Evolutionary conservation across 2,113 vertebrate genomes (phyloP).

Genomic region (Aegotheles bennettii): DNA sequence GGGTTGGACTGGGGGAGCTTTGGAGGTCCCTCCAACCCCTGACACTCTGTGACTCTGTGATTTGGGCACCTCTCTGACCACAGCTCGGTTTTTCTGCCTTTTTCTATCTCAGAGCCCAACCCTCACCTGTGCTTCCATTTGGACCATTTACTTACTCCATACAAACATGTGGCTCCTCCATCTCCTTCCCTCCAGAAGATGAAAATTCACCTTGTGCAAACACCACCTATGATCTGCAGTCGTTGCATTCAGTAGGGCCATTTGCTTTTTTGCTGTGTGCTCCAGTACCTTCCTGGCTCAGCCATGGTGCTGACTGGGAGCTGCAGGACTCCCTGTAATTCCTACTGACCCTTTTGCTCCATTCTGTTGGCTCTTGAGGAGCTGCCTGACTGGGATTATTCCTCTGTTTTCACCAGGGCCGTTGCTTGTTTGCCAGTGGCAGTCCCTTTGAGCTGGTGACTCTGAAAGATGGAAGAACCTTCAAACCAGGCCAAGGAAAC

Average conservation of each 20-base stretch:
- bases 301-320: not conserved
- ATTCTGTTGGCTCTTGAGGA: not conserved
- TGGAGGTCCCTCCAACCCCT: too few species aligned
- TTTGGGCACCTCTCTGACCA: too few species aligned
- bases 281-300: not conserved
- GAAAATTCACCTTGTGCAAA: too few species aligned
- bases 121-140: not conserved
- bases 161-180: fast-evolving
- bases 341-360: not conserved
- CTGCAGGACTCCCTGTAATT: not conserved
- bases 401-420: slow-evolving; percentile 74
- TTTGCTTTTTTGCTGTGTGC: not conserved
- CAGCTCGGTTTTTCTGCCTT: not conserved
- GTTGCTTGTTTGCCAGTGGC: slow-evolving; percentile 94
- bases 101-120: not conserved
- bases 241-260: not conserved
- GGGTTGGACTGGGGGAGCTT: too few species aligned
- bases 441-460: slow-evolving; percentile 90
- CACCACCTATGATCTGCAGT: too few species aligned
- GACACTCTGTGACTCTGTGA: too few species aligned
- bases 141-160: not conserved
- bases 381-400: fast-evolving
- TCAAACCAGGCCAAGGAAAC: slow-evolving; percentile 94
- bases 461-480: slow-evolving; percentile 80
- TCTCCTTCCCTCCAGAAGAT: too few species aligned